Evolutionary conservation across 2,797 vertebrate species (phyloP), one percentile per base, ranked within the genome.

Genomic region (Erethizon dorsatum): DNA sequence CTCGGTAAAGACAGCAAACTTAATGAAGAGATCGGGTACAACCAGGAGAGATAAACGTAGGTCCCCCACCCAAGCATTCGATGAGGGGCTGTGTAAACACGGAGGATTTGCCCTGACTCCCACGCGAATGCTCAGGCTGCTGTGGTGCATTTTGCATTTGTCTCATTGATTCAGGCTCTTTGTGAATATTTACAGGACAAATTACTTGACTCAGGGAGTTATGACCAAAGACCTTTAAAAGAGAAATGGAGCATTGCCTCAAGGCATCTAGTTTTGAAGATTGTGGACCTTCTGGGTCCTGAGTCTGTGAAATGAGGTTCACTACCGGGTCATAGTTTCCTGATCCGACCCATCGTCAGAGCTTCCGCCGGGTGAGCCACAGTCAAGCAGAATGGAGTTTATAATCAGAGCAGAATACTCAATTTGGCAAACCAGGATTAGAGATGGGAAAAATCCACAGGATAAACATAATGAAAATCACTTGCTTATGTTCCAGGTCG

Each of bases 401-500:
- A 88, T 98, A 94, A 97, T 50, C 63, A 3, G 71, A 96, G 85
- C 97, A 54, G 97, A 97, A 97, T 97, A 96, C 94, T 97, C 96
- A 90, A 90, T 95, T 95, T 98, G 97, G 97, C 97, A 82, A 82
- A 79, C 87, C 54, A 73, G 84, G 84, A 45, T 96, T 93, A 56
- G 75, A 63, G 26, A 59, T 41, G 33, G 80, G 85, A 87, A 79
- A 95, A 87, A 77, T 78, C 88, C 93, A 78, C 92, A 13, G 54
- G 31, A 37, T 50, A 71, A 95, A 91, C 41, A 57, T 61, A 28
- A 88, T 67, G 98, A 97, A 98, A 98, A 98, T 98, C 97, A 95
- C 87, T 96, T 96, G 96, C 96, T 97, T 98, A 96, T 98, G 91
- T 98, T 98, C 96, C 98, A 95, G 98, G 97, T 98, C 98, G 97